These are phyloP conservation scores for Heliconius congener DNA, from an alignment of 1,140 invertebrate genomes.

Conservation along the genomic window DNA sequence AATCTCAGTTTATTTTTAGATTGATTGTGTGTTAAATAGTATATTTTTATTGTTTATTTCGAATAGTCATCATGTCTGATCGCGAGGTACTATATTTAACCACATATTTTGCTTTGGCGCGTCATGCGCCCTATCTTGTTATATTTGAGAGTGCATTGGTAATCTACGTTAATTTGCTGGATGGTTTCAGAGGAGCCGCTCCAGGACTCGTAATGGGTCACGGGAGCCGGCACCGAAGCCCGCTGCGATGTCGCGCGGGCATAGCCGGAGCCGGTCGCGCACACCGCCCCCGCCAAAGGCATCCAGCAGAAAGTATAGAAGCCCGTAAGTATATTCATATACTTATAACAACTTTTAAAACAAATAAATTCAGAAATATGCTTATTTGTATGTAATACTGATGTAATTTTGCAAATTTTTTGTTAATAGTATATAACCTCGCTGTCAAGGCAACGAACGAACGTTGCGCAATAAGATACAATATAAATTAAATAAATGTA, in stretches of 20 bases:
- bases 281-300: conserved; percentile 77
- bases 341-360: background rate
- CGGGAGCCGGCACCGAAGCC: conserved; percentile 70
- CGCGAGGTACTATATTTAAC: conserved; percentile 78
- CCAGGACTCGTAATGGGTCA: conserved; percentile 77
- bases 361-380: background rate
- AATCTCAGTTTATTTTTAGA: conserved; percentile 62
- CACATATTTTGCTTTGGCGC: conserved; percentile 42
- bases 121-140: conserved; percentile 51
- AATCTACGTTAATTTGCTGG: conserved; percentile 46
- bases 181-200: conserved; percentile 76
- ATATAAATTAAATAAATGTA: background rate
- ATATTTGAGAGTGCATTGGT: conserved; percentile 51
- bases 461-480: conserved; percentile 60
- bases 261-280: conserved; percentile 75
- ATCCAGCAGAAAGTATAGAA: conserved; percentile 69
- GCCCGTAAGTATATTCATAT: conserved; percentile 63
- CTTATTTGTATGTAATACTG: conserved; percentile 2
- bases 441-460: conserved; percentile 57
- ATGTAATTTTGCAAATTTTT: conserved; percentile 22
- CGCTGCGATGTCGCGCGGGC: conserved; percentile 70
- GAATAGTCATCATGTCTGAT: conserved; percentile 72
- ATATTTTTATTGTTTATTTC: conserved; percentile 54
- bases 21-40: conserved; percentile 55
- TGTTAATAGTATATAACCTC: conserved; percentile 58